These are phyloP conservation scores for Sebastes minor DNA, from an alignment of 2,797 vertebrate genomes.

Conservation along the genomic window DNA sequence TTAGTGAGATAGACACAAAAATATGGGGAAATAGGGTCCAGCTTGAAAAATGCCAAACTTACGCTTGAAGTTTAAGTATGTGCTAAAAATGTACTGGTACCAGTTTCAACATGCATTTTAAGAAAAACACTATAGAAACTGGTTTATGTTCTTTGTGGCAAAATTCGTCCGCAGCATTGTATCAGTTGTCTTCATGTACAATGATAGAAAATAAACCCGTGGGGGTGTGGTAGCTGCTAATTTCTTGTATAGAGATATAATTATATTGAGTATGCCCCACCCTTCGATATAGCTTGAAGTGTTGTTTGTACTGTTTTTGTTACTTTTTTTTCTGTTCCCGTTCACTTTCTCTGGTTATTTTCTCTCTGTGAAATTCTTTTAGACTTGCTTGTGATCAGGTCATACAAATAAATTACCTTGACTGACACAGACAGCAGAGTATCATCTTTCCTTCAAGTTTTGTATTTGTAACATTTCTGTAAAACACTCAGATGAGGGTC, in stretches of 20 bases:
- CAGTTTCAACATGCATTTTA: not conserved
- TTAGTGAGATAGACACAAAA: too few species aligned
- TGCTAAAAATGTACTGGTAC: not conserved
- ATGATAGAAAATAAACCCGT: not conserved
- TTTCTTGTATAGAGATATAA: not conserved
- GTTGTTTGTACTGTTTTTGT: not conserved
- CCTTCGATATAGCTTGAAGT: not conserved
- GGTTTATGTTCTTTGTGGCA: conserved; percentile 7
- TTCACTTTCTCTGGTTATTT: not conserved
- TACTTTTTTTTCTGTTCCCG: not conserved
- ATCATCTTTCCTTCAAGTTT: not conserved
- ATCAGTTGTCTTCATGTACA: not conserved
- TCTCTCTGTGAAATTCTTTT: not conserved
- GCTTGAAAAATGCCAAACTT: too few species aligned
- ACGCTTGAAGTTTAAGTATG: not conserved
- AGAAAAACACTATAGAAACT: conserved; percentile 14
- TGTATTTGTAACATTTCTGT: conserved; percentile 1
- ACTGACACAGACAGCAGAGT: not conserved
- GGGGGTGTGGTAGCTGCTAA: not conserved
- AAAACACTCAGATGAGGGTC: not conserved
- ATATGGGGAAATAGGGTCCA: too few species aligned
- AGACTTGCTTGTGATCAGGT: not conserved
- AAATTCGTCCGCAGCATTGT: not conserved
- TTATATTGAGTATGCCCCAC: not conserved
- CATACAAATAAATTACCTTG: not conserved